Base-by-base conservation (phyloP, 64 coral and sea anemone genomes). In the Acropora tenuis region DNA sequence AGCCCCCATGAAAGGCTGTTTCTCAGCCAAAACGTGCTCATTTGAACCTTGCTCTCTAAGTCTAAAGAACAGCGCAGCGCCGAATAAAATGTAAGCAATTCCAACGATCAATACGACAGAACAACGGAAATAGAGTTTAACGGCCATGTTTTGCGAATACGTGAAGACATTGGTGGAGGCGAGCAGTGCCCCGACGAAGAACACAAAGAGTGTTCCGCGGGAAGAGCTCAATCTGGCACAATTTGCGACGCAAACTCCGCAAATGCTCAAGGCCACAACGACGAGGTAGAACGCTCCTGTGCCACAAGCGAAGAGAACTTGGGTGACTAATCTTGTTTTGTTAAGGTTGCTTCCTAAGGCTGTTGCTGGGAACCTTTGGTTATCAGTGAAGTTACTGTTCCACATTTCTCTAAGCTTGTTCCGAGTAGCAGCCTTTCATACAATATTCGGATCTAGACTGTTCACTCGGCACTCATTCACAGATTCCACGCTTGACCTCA, bases 1-100 rank as follows among this genome's bases (percentile, higher is more conserved):
- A 19, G 78, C 69, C 4, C 93, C 93, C 93, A 94, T 94, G 48
- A 75, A 94, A 15, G 93, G 93, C 47, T 94, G 88, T 30, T 94
- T 88, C 65, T 55, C 40, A 13, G 74, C 82, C 17, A 94, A 68
- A 20, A 41, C 47, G 46, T 1, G 59, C 48, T 1, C 15, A 84
- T 84, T 47, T 45, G 11, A 1, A 13, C 15, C 13, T 67, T 46
- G 15, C 1, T 46, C 18, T 76, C 78, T 86, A 3, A 67, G 73
- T 50, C 52, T 4, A 43, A 94, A 94, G 45, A 94, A 94, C 48
- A 76, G 55, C 9, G 18, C 30, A 41, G 86, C 92, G 50, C 87
- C 92, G 68, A 83, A 79, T 1, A 94, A 16, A 8, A 53, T 74
- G 46, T 77, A 94, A 40, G 73, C 43, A 19, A 94, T 84, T 77